Evolutionary conservation across 2,113 vertebrate genomes (phyloP).

Genomic region (Cavia porcellus): DNA sequence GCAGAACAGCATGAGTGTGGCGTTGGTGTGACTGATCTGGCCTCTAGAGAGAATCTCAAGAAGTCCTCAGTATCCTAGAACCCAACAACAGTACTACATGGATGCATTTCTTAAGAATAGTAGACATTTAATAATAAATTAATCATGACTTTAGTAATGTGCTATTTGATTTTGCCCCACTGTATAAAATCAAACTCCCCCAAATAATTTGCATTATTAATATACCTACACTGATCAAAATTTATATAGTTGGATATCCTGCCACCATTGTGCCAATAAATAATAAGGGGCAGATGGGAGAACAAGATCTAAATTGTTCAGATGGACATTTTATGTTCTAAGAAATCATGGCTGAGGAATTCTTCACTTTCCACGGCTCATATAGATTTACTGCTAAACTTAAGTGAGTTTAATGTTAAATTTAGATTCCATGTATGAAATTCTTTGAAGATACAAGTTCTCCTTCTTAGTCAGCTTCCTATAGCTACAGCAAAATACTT

Average conservation of each 20-base stretch:
- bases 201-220: not conserved
- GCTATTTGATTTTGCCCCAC: not conserved
- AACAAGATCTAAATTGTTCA: not conserved
- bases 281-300: not conserved
- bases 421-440: not conserved
- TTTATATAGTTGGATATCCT: not conserved
- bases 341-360: not conserved
- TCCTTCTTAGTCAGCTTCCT: not conserved
- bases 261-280: not conserved
- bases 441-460: not conserved
- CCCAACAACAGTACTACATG: not conserved
- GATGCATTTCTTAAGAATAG: not conserved
- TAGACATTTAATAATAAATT: not conserved
- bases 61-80: not conserved
- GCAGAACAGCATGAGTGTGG: not conserved
- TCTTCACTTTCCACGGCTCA: not conserved
- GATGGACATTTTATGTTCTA: not conserved
- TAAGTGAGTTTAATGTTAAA: not conserved
- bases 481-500: not conserved
- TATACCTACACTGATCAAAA: not conserved
- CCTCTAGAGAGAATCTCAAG: not conserved
- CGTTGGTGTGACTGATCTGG: not conserved
- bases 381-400: not conserved
- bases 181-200: not conserved
- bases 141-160: not conserved